Evolutionary conservation across 2,888 invertebrate genomes (phyloP), one percentile per base, ranked within the genome.

Genomic region (Sarcophaga caerulescens): DNA sequence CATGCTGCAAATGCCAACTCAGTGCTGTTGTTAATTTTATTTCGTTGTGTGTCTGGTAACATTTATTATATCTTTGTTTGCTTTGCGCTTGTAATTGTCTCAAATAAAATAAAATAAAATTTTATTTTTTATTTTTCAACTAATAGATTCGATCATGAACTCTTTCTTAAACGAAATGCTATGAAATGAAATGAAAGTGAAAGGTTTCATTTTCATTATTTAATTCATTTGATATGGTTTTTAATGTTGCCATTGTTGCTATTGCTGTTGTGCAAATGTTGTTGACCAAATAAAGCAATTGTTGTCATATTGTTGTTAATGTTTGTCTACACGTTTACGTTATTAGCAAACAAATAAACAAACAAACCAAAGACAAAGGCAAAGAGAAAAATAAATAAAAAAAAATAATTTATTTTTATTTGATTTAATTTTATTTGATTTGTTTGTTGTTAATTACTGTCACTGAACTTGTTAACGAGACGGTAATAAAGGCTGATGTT

Each of bases 141-240:
- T 82, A 62, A 80, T 87, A 80, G 85, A 70, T 84, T 83, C 80
- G 83, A 87, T 87, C 87, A 83, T 85, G 85, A 87, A 87, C 87
- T 87, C 80, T 81, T 47, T 14, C 11, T 14, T 35, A 35, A 35
- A 47, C 14, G 14, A 47, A 47, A 47, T 47, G 47, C 74, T 70
- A 47, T 47, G 14, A 14, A 14, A 47, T 47, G 47, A 78, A 75
- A 85, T 81, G 83, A 87, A 87, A 87, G 85, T 87, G 87, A 87
- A 85, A 87, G 87, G 85, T 74, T 74, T 81, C 21, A 35, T 66
- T 69, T 70, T 52, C 11, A 4, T 52, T 19, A 47, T 47, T 62
- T 69, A 11, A 17, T 52, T 62, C n/a, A 14, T 52, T 70, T n/a
- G 8, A 0, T 19, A 60, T 35, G 45, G 63, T 52, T 52, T 19